A percentile compares a stretch with the other conserved stretches of the same genome.
These are phyloP conservation scores for Lindbergichthys nudifrons DNA, from an alignment of 2,797 vertebrate genomes.

Conservation along the genomic window DNA sequence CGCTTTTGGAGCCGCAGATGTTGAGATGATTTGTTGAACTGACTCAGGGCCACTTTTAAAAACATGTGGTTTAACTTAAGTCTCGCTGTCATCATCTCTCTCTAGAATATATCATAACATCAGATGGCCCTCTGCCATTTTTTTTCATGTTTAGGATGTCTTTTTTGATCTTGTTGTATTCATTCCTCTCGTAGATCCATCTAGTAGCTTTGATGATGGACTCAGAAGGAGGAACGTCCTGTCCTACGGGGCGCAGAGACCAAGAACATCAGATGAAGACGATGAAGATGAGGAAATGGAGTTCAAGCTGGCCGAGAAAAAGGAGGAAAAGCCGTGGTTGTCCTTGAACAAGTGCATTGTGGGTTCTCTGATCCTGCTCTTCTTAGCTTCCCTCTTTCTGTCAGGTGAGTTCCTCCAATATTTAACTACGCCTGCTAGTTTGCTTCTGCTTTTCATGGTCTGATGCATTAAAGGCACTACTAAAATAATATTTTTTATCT, in stretches of 20 bases:
- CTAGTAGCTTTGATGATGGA: conserved; percentile 67
- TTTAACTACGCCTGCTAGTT: background rate
- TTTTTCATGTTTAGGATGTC: conserved; percentile 9
- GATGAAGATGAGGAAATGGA: conserved; percentile 82
- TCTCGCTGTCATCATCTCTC: conserved; percentile 19
- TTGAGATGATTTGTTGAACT: conserved; percentile 44
- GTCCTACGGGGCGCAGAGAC: conserved; percentile 61
- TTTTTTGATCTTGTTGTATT: background rate
- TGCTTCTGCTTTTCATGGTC: conserved; percentile 31
- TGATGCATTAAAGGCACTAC: background rate
- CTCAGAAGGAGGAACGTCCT: conserved; percentile 75
- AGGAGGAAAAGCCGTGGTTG: conserved; percentile 77
- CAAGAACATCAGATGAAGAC: conserved; percentile 81
- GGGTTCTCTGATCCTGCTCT: conserved; percentile 81
- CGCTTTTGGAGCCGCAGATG: conserved; percentile 32
- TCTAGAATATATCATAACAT: conserved; percentile 5
- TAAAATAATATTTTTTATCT: too few species aligned
- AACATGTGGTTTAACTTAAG: conserved; percentile 52
- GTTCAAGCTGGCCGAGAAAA: conserved; percentile 74
- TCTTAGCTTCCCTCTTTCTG: conserved; percentile 85
- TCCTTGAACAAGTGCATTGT: conserved; percentile 83
- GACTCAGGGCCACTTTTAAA: conserved; percentile 5
- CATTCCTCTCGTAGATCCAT: conserved; percentile 46
- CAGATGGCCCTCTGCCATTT: background rate
- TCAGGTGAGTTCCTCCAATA: conserved; percentile 77